Evolutionary conservation across 1,140 invertebrate genomes (phyloP).

Genomic region (Habropoda laboriosa): DNA sequence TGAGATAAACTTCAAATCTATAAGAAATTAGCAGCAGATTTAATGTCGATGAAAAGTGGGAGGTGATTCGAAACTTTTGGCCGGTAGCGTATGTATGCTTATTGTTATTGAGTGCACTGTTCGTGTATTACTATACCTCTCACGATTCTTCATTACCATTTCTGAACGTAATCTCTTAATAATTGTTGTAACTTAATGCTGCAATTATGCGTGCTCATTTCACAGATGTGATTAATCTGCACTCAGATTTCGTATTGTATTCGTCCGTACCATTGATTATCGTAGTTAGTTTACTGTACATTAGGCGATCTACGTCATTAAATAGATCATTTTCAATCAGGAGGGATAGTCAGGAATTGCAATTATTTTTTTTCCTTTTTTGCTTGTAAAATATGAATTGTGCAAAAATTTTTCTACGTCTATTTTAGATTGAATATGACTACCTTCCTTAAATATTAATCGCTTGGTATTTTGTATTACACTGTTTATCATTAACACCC

Average conservation of each 20-base stretch:
- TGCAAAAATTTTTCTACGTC: too few relatives aligned
- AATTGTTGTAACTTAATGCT: slow-evolving; percentile 52
- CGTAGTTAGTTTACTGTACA: slow-evolving; percentile 49
- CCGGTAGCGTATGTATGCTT: too few relatives aligned
- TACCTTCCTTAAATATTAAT: background rate
- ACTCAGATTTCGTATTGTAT: slow-evolving; percentile 33
- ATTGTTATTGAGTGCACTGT: slow-evolving; percentile 45
- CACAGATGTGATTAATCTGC: slow-evolving; percentile 44
- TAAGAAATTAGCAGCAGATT: too few relatives aligned
- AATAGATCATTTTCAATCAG: background rate
- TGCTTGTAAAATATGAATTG: too few relatives aligned
- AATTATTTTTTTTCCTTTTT: too few relatives aligned
- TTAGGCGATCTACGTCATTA: slow-evolving; percentile 2
- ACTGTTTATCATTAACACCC: background rate
- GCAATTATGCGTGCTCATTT: slow-evolving; percentile 42
- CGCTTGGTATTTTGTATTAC: background rate
- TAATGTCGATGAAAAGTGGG: too few relatives aligned
- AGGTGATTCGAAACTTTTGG: too few relatives aligned
- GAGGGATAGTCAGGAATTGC: background rate
- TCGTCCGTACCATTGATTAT: slow-evolving; percentile 28
- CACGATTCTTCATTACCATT: slow-evolving; percentile 33
- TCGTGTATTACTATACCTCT: slow-evolving; percentile 33
- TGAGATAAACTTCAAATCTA: too few relatives aligned
- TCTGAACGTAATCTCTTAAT: slow-evolving; percentile 43
- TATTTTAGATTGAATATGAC: background rate